Conservation (phyloP, 2,113 vertebrate species). For the Drymodes brunneopygia region DNA sequence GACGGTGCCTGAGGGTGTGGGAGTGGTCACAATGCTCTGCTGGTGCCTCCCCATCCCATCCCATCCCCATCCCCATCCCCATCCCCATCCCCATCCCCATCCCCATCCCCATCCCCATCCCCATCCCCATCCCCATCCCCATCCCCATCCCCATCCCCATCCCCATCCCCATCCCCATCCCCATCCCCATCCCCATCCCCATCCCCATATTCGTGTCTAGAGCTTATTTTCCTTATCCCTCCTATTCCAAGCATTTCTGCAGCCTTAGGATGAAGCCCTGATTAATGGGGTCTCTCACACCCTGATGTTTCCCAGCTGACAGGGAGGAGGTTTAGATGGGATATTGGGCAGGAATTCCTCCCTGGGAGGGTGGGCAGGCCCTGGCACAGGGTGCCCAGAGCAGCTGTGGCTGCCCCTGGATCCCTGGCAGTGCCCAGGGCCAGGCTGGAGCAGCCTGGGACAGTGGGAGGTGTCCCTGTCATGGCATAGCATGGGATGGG, state of each 20-base stretch:
- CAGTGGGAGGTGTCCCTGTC: background rate
- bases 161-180: background rate
- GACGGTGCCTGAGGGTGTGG: background rate
- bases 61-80: background rate
- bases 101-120: background rate
- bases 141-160: background rate
- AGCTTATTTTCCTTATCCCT: too few species aligned
- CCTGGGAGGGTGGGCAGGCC: rapidly evolving
- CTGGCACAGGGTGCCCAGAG: background rate
- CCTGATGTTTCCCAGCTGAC: background rate
- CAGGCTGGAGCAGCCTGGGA: background rate
- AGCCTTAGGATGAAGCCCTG: background rate
- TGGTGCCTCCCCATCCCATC: background rate
- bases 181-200: background rate
- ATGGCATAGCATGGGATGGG: background rate
- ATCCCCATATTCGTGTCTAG: background rate
- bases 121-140: background rate
- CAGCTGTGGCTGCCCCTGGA: background rate
- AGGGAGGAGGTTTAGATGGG: rapidly evolving
- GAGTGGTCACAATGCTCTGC: background rate
- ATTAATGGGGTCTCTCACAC: background rate
- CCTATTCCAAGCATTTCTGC: background rate
- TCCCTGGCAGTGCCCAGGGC: background rate
- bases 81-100: background rate
- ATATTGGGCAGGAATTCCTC: rapidly evolving